A percentile compares a stretch with the other conserved stretches of the same genome.
Evolutionary conservation across 2,888 invertebrate species (phyloP).

Genomic region (Megalurothrips usitatus): DNA sequence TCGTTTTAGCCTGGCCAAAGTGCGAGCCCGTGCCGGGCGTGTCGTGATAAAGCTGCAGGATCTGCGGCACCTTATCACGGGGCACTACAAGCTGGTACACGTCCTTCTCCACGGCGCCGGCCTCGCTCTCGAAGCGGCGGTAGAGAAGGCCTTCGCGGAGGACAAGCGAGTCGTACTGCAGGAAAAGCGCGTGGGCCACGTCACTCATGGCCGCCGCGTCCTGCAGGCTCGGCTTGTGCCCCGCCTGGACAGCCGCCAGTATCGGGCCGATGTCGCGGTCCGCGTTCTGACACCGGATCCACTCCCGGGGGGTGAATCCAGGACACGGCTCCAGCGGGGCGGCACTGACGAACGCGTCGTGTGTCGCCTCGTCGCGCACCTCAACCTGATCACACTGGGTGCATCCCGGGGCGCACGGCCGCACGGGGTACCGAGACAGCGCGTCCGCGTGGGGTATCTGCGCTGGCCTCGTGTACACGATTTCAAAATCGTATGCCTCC

Average conservation of each 20-base stretch:
- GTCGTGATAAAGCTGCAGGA: neutral
- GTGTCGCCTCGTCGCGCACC: neutral
- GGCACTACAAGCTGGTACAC: neutral
- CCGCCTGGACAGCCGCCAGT: neutral
- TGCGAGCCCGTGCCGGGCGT: neutral
- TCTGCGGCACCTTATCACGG: neutral
- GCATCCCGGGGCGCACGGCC: neutral
- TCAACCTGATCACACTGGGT: neutral
- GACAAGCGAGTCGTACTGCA: slow-evolving; percentile 15
- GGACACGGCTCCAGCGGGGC: neutral
- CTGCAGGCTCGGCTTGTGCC: neutral
- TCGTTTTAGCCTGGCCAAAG: neutral
- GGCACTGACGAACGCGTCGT: neutral
- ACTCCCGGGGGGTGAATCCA: neutral
- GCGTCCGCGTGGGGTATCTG: neutral
- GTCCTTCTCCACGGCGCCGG: neutral
- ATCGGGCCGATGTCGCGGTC: neutral
- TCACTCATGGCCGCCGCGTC: neutral
- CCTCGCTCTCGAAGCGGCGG: slow-evolving; percentile 4
- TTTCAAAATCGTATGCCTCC: neutral
- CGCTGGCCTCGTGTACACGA: neutral
- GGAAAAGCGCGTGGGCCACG: neutral
- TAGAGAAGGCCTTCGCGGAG: neutral
- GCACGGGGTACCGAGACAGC: neutral
- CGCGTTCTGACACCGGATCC: neutral